These are phyloP conservation scores for Ptilorrhoa leucosticta DNA, from an alignment of 2,113 vertebrate species.

Conservation along the genomic window DNA sequence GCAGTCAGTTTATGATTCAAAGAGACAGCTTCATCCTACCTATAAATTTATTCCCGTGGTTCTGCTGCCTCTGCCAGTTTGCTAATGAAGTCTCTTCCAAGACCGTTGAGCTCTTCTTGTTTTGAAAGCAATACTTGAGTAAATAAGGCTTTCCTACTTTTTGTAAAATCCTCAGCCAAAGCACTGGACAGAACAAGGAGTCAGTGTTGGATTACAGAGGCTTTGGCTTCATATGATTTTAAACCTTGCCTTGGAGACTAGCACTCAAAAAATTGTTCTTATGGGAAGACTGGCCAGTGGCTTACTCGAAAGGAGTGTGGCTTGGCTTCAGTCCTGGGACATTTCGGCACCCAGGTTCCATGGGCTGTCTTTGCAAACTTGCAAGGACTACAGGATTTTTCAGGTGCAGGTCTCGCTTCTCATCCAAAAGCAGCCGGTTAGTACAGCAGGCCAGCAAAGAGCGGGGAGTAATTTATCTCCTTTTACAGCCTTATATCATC, in stretches of 20 bases:
- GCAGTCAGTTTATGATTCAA: not conserved
- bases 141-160: not conserved
- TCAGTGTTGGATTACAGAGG: not conserved
- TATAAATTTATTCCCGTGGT: conserved; percentile 15
- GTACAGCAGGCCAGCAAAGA: not conserved
- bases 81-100: not conserved
- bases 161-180: not conserved
- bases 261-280: not conserved
- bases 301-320: not conserved
- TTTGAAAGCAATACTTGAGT: not conserved
- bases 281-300: not conserved
- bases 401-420: not conserved
- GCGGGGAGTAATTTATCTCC: not conserved
- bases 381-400: not conserved
- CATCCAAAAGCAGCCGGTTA: rapidly evolving
- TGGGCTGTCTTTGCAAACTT: not conserved
- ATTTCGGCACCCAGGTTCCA: not conserved
- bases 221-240: not conserved
- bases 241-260: not conserved
- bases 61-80: not conserved
- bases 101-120: not conserved
- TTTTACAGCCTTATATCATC: not conserved
- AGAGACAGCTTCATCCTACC: not conserved
- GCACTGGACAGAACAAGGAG: not conserved
- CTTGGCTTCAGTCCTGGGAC: not conserved